Percentiles rank a stretch among this genome's conserved stretches.
These are phyloP conservation scores for Andrena trimmerana DNA, from an alignment of 2,888 invertebrate species.

Conservation along the genomic window DNA sequence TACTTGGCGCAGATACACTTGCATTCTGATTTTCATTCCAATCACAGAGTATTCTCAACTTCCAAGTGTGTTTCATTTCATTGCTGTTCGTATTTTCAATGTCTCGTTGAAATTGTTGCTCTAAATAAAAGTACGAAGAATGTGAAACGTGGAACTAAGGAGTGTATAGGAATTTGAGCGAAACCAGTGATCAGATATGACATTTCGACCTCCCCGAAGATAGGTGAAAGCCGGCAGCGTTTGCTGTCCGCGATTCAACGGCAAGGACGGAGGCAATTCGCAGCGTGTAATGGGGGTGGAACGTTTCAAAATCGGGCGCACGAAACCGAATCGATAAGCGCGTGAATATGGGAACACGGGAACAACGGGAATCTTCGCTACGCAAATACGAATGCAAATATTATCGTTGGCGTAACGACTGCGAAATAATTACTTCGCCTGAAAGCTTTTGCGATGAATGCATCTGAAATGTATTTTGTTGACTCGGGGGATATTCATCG, in stretches of 20 bases:
- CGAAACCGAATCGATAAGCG: not conserved
- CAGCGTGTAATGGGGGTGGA: not conserved
- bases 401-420: not conserved
- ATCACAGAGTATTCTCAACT: conserved; percentile 1
- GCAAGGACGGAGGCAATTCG: too few species aligned
- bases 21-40: not conserved
- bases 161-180: too few species aligned
- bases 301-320: conserved; percentile 1
- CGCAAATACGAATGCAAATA: conserved; percentile 21
- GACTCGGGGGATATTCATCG: not conserved
- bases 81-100: not conserved
- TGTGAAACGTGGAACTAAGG: too few species aligned
- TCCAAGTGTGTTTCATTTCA: not conserved
- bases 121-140: too few species aligned
- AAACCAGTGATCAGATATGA: too few species aligned
- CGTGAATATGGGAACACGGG: conserved; percentile 9
- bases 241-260: too few species aligned
- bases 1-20: not conserved
- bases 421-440: conserved; percentile 18
- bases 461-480: not conserved
- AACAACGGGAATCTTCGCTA: not conserved
- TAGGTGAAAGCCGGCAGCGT: too few species aligned
- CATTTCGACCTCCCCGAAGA: too few species aligned
- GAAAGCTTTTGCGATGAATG: not conserved
- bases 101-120: too few species aligned